Conservation (phyloP, 2,113 vertebrate species). For the Cyphomyrus discorhynchus region DNA sequence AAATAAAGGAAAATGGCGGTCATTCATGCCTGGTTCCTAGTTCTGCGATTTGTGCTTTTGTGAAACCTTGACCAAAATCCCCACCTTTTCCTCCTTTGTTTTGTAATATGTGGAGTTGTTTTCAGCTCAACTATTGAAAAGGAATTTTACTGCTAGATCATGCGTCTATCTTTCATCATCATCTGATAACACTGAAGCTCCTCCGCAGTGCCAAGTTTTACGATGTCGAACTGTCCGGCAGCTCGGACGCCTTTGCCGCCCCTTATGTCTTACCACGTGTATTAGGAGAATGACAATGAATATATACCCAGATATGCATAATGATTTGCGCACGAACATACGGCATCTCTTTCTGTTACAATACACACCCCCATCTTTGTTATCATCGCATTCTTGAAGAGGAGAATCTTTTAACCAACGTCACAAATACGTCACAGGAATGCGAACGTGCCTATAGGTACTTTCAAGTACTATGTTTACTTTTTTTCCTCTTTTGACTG, state of each 20-base stretch:
- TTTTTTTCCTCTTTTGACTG: background rate
- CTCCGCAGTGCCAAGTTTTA: background rate
- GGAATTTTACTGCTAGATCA: background rate
- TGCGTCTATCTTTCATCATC: background rate
- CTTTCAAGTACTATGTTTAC: background rate
- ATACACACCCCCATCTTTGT: background rate
- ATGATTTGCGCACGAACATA: background rate
- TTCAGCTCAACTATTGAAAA: background rate
- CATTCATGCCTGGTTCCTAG: constrained; percentile 55
- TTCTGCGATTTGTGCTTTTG: constrained; percentile 57
- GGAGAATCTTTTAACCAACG: background rate
- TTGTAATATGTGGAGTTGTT: background rate
- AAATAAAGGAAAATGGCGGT: constrained; percentile 57
- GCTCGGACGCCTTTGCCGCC: background rate
- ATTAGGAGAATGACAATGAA: background rate
- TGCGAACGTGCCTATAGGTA: background rate
- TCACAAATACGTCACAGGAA: background rate
- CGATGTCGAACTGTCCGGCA: background rate
- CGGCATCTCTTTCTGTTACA: background rate
- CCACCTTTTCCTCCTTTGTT: background rate
- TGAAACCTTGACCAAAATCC: constrained; percentile 35
- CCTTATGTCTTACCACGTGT: background rate
- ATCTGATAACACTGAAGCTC: background rate
- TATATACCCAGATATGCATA: background rate
- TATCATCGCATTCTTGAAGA: background rate